Percentiles rank a stretch among this genome's conserved stretches.
These are phyloP conservation scores for Artemia sp. DNA, from an alignment of 2,888 invertebrate genomes.

Conservation along the genomic window DNA sequence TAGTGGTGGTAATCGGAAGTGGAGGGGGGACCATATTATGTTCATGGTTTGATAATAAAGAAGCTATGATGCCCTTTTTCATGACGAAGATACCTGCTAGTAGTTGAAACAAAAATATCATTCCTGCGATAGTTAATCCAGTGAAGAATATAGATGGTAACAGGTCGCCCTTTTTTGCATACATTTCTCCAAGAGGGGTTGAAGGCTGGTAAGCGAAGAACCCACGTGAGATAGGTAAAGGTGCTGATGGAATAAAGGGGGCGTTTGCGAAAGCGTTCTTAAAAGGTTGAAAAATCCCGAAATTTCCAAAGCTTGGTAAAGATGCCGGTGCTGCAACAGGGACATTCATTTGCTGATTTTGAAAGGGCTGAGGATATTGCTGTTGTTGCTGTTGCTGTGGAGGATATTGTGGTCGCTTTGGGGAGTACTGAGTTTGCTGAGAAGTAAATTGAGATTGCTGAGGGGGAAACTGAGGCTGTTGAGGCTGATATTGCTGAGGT, in stretches of 20 bases:
- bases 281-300: not conserved
- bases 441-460: not conserved
- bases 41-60: not conserved
- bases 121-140: not conserved
- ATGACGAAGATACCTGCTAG: not conserved
- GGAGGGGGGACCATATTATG: not conserved
- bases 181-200: conserved; percentile 11
- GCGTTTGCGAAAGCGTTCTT: conserved; percentile 1
- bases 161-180: conserved; percentile 4
- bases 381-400: not conserved
- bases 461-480: not conserved
- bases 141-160: conserved; percentile 9
- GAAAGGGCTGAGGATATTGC: not conserved
- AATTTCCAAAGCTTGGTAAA: not conserved
- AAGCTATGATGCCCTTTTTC: conserved; percentile 1
- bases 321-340: not conserved
- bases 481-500: not conserved
- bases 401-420: not conserved
- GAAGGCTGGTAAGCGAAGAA: conserved; percentile 12
- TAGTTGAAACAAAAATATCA: conserved; percentile 10
- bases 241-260: conserved; percentile 6
- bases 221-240: not conserved
- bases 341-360: not conserved
- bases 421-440: not conserved
- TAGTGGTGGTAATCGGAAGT: not conserved